phyloP scores from a whole-genome alignment of 2,888 invertebrate genomes.

The Megaustenia siamemsis region DNA sequence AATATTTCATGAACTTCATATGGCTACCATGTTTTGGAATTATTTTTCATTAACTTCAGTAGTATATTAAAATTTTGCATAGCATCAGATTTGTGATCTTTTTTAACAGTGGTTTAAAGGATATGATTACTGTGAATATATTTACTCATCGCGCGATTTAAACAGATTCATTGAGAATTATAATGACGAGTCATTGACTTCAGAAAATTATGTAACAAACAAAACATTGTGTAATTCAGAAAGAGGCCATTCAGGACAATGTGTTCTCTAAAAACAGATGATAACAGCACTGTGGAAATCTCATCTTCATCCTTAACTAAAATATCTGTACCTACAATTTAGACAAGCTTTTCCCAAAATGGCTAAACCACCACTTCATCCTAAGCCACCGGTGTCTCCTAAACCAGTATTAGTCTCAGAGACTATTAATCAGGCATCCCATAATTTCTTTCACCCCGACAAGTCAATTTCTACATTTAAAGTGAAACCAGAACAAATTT shows the following conservation, averaged over 20 bases:
- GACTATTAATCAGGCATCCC: slow-evolving; percentile 52
- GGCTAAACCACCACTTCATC: slow-evolving; percentile 59
- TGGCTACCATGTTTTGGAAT: too few species aligned
- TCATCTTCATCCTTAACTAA: background rate
- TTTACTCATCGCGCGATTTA: background rate
- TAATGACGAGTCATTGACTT: background rate
- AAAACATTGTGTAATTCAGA: background rate
- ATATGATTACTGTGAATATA: background rate
- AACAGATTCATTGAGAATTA: background rate
- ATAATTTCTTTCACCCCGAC: background rate
- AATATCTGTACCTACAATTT: background rate
- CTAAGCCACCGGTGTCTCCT: slow-evolving; percentile 72
- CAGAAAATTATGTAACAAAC: background rate
- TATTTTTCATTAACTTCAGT: too few species aligned
- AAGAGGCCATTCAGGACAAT: background rate
- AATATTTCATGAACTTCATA: too few species aligned
- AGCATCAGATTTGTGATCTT: too few species aligned
- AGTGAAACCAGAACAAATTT: background rate
- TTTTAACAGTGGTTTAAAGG: slow-evolving; percentile 54
- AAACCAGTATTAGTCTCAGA: slow-evolving; percentile 71
- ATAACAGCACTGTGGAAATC: background rate
- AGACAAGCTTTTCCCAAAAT: slow-evolving; percentile 34
- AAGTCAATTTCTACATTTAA: slow-evolving; percentile 8
- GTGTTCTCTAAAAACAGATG: background rate
- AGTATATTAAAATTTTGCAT: too few species aligned